Percentiles rank a stretch among this genome's conserved stretches.
Evolutionary conservation across 2,797 vertebrate species (phyloP).

Genomic region (Arnoldichthys spilopterus): DNA sequence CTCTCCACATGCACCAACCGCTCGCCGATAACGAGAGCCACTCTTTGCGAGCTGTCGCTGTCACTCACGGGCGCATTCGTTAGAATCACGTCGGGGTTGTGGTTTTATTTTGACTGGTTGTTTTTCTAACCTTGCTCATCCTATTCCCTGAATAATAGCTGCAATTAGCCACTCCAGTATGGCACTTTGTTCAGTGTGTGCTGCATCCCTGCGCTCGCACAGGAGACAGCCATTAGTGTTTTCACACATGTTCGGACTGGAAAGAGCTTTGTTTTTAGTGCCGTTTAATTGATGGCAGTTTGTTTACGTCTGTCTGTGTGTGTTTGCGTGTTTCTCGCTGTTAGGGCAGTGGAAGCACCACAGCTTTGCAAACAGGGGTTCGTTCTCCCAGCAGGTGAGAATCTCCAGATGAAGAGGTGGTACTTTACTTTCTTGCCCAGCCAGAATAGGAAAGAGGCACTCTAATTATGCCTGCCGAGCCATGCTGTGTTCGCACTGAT

Average conservation of each 20-base stretch:
- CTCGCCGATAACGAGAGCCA: constrained; percentile 8
- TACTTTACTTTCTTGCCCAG: constrained; percentile 37
- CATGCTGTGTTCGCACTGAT: not conserved
- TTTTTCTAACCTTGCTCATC: constrained; percentile 15
- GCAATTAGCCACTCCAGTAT: constrained; percentile 25
- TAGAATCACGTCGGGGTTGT: constrained; percentile 7
- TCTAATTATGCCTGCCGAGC: constrained; percentile 34
- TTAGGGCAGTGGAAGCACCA: constrained; percentile 9
- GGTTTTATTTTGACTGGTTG: constrained; percentile 24
- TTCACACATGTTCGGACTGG: constrained; percentile 6
- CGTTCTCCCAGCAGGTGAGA: constrained; percentile 43
- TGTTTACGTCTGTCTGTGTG: constrained; percentile 13
- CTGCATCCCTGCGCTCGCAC: constrained; percentile 15
- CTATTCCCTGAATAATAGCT: constrained; percentile 38
- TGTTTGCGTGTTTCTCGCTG: constrained; percentile 7
- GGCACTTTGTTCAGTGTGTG: not conserved
- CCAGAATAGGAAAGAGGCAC: constrained; percentile 33
- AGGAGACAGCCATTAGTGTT: constrained; percentile 15
- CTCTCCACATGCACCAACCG: constrained; percentile 11
- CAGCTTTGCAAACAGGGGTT: constrained; percentile 31
- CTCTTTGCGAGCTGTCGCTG: not conserved
- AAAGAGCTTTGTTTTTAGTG: constrained; percentile 32
- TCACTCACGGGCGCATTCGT: not conserved
- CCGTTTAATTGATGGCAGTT: constrained; percentile 21
- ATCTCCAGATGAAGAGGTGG: constrained; percentile 50